Percentiles rank a stretch among this genome's conserved stretches.
Evolutionary conservation across 2,888 invertebrate genomes (phyloP).

Genomic region (Drosophila multiciliata): DNA sequence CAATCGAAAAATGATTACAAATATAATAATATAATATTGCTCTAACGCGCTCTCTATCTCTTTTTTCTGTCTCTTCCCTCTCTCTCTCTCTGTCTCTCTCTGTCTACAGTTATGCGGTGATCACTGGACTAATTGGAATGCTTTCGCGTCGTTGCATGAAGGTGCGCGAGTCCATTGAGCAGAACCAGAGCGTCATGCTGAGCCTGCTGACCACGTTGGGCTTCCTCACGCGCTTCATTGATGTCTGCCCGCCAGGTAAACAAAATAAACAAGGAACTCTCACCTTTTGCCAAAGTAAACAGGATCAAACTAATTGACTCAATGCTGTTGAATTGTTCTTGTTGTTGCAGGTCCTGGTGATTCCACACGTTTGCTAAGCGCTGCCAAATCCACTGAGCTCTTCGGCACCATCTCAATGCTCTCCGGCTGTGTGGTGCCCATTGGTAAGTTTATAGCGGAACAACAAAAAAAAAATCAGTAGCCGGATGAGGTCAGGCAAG

Average conservation of each 20-base stretch:
- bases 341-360: slow-evolving; percentile 80
- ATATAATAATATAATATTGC: too few species aligned
- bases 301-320: slow-evolving; percentile 32
- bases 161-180: slow-evolving; percentile 88
- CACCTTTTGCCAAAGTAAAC: slow-evolving; percentile 48
- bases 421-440: slow-evolving; percentile 83
- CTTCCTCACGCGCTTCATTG: slow-evolving; percentile 84
- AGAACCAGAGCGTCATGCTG: slow-evolving; percentile 84
- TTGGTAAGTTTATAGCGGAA: slow-evolving; percentile 77
- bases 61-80: neutral
- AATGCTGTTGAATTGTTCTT: neutral
- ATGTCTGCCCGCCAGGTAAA: slow-evolving; percentile 84
- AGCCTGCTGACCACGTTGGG: slow-evolving; percentile 84
- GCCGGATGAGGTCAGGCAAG: slow-evolving; percentile 36
- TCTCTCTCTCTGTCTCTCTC: neutral
- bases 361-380: slow-evolving; percentile 83
- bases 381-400: slow-evolving; percentile 84
- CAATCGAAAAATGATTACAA: too few species aligned
- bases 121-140: slow-evolving; percentile 92
- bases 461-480: slow-evolving; percentile 46
- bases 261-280: slow-evolving; percentile 44
- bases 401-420: slow-evolving; percentile 84
- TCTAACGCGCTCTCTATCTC: too few species aligned
- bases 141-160: slow-evolving; percentile 89
- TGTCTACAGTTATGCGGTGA: slow-evolving; percentile 89